Evolutionary conservation across 2,888 invertebrate species (phyloP).

Genomic region (Chironomus tentans): DNA sequence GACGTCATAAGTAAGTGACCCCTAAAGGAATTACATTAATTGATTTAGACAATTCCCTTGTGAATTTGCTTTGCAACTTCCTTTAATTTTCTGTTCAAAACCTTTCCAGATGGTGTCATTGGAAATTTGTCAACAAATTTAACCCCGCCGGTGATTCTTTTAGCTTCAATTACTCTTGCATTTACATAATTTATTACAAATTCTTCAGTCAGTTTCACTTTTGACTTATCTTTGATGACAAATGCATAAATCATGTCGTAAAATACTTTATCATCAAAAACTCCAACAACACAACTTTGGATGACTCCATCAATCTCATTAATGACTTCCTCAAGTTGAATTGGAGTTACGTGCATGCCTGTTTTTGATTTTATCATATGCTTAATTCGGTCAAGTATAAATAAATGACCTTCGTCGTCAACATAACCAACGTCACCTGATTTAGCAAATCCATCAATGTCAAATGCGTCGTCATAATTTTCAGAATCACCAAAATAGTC

Average conservation of each 20-base stretch:
- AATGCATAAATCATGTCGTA: background rate
- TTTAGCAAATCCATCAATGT: slow-evolving; percentile 4
- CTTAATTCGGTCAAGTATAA: slow-evolving; percentile 18
- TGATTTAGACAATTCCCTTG: too few species aligned
- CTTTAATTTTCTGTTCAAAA: background rate
- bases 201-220: background rate
- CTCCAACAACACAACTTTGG: slow-evolving; percentile 13
- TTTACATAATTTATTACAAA: background rate
- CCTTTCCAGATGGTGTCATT: slow-evolving; percentile 20
- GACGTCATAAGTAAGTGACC: too few species aligned
- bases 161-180: background rate
- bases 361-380: background rate
- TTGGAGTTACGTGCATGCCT: slow-evolving; percentile 16
- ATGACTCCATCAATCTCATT: slow-evolving; percentile 7
- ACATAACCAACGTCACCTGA: slow-evolving; percentile 28
- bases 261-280: background rate
- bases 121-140: slow-evolving; percentile 16
- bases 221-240: background rate
- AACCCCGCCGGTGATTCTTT: slow-evolving; percentile 15
- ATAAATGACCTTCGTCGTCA: slow-evolving; percentile 26
- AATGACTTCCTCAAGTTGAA: slow-evolving; percentile 26
- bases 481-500: background rate
- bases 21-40: too few species aligned
- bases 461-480: background rate
- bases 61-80: background rate